Conservation (phyloP, 2,888 invertebrate genomes). For the Trachelus troglodyta region DNA sequence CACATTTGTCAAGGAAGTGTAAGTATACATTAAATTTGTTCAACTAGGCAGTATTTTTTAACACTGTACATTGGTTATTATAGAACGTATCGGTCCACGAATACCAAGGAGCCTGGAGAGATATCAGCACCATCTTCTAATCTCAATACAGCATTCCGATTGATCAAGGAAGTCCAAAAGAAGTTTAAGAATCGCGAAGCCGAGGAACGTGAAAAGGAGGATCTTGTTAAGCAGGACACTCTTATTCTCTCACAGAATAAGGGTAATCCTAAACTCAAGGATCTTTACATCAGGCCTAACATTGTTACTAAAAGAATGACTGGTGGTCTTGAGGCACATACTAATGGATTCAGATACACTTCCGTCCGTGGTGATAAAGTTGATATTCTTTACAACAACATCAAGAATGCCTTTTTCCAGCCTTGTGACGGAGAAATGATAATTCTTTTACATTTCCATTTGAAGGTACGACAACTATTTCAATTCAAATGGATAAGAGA, state of each 20-base stretch:
- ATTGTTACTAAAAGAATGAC: constrained; percentile 97
- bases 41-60: background rate
- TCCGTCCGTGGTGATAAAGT: constrained; percentile 99
- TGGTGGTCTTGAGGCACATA: constrained; percentile 89
- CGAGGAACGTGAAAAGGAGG: constrained; percentile 98
- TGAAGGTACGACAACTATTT: constrained; percentile 74
- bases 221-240: constrained; percentile 98
- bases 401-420: constrained; percentile 99
- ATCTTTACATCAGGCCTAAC: constrained; percentile 98
- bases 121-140: constrained; percentile 94
- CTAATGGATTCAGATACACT: constrained; percentile 96
- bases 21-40: constrained; percentile 63
- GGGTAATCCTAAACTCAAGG: constrained; percentile 97
- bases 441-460: constrained; percentile 97
- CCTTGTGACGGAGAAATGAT: constrained; percentile 99
- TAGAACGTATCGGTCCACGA: constrained; percentile 95
- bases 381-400: constrained; percentile 98
- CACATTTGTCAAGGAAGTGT: constrained; percentile 98
- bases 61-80: constrained; percentile 36
- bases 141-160: constrained; percentile 94
- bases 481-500: background rate
- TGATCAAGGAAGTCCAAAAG: constrained; percentile 99
- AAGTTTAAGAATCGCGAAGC: constrained; percentile 98
- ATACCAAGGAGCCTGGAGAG: constrained; percentile 97
- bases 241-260: constrained; percentile 93